Evolutionary conservation across 2,113 vertebrate species (phyloP), one percentile per base, ranked within the genome.

Genomic region (Phalacrocorax brasilianus): DNA sequence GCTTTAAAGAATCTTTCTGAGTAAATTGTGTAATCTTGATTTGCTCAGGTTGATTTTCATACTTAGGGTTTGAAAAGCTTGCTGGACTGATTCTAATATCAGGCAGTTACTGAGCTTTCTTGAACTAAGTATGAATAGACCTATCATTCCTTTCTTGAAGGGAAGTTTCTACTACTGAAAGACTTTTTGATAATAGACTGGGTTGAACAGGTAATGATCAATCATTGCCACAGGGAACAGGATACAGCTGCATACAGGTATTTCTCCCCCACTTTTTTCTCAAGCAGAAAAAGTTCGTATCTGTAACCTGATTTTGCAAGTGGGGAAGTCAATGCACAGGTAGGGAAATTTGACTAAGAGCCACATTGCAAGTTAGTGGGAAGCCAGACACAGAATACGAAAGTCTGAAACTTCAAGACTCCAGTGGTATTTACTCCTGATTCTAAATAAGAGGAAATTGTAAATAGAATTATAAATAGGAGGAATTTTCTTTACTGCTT

Each of bases 311-410:
- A 53, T 76, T 79, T 87, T 82, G 32, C 40, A 71, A 82, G 38
- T 32, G 21, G 22, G 21, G 30, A 85, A 94, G 81, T 4, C 27
- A 85, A 56, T 22, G 42, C 1, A 1, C 22, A 59, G 27, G 45
- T 17, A 81, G 53, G 47, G 7, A 50, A 79, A 56, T 65, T 10
- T 42, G 62, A 55, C 11, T 2, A 8, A 50, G 14, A 45, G 61
- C 12, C 28, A 55, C 20, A 32, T 12, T 0, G 0, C n/a, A 91
- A 63, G 33, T 53, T 56, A 35, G 32, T 52, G 40, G 18, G 44
- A 15, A 33, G 58, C 8, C 28, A 93, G 56, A 14, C 42, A 75
- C 27, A 62, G 47, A 88, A 61, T 35, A 55, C 11, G 52, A 33
- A 82, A 91, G 32, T 52, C 14, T 61, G 72, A 50, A 40, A 28